Conservation (phyloP, 2,113 vertebrate genomes). For the Periophthalmodon schlosseri region DNA sequence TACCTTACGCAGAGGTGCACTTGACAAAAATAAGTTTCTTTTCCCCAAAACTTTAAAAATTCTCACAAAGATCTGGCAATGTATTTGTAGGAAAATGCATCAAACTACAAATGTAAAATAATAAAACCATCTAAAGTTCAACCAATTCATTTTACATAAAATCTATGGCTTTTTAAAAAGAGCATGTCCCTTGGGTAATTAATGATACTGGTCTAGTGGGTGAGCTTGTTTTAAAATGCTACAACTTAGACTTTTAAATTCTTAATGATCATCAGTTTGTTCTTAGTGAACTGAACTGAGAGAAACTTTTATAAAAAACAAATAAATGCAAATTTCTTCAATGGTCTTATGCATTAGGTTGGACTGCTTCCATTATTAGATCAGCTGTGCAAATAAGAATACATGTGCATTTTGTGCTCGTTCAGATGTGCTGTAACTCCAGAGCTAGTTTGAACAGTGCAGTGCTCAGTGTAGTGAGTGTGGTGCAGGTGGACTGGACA, state of each 20-base stretch:
- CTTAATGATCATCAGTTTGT: not conserved
- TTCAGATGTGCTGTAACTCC: not conserved
- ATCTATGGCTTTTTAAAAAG: not conserved
- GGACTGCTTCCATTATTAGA: not conserved
- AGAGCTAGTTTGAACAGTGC: not conserved
- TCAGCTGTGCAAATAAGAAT: not conserved
- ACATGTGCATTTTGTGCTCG: not conserved
- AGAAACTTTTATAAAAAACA: not conserved
- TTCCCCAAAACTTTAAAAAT: no score
- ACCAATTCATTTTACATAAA: conserved; percentile 5
- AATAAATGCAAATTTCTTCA: not conserved
- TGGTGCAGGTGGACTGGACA: conserved; percentile 47
- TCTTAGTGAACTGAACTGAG: not conserved
- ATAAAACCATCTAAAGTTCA: conserved; percentile 2
- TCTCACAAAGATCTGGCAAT: not conserved
- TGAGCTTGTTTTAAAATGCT: conserved; percentile 1
- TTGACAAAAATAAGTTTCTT: not conserved
- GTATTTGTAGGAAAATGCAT: not conserved
- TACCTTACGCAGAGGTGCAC: not conserved
- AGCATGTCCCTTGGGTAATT: conserved; percentile 2
- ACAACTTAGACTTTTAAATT: conserved; percentile 7
- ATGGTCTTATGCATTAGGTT: not conserved
- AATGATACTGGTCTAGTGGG: not conserved
- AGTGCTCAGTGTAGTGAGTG: not conserved
- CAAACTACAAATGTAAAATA: not conserved